A percentile compares a stretch with the other conserved stretches of the same genome.
These are phyloP conservation scores for Pelagia noctiluca DNA, from an alignment of 30 jellyfish, hydroid and myxozoan genomes.

Conservation along the genomic window DNA sequence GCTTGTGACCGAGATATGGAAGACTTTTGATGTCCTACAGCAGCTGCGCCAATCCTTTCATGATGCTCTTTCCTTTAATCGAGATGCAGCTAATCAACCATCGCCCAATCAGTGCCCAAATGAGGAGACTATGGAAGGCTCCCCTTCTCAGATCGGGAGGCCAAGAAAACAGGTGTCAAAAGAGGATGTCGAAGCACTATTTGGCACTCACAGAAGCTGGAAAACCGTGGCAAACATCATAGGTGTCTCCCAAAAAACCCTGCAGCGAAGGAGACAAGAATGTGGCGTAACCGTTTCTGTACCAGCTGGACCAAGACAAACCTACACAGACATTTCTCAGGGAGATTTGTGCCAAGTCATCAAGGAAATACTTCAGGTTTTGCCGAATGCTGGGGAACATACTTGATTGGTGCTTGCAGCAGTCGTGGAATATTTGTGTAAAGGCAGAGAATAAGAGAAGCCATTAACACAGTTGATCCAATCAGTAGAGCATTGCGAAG, in stretches of 20 bases:
- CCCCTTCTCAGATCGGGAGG: background rate
- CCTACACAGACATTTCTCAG: constrained; percentile 42
- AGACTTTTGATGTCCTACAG: background rate
- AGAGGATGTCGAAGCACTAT: constrained; percentile 12
- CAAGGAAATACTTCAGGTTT: background rate
- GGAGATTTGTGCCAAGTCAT: constrained; percentile 2
- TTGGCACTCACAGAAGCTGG: constrained; percentile 9
- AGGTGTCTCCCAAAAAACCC: constrained; percentile 47
- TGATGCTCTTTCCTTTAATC: background rate
- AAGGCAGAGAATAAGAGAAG: constrained; percentile 8
- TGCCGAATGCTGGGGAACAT: constrained; percentile 35
- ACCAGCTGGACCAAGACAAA: constrained; percentile 13
- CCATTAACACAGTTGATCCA: constrained; percentile 15
- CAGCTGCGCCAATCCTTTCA: background rate
- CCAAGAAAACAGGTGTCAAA: background rate
- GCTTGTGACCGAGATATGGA: background rate
- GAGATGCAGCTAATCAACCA: background rate
- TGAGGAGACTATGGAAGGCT: background rate
- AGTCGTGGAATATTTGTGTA: background rate
- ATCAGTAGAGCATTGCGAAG: constrained; percentile 1
- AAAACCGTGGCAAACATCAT: constrained; percentile 17
- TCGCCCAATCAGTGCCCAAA: constrained; percentile 1
- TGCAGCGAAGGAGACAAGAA: constrained; percentile 30
- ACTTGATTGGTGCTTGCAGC: constrained; percentile 4
- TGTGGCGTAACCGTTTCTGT: constrained; percentile 22